A percentile compares a stretch with the other conserved stretches of the same genome.
Conservation (phyloP, 2,797 vertebrate species). For the Gephyroberyx darwinii region DNA sequence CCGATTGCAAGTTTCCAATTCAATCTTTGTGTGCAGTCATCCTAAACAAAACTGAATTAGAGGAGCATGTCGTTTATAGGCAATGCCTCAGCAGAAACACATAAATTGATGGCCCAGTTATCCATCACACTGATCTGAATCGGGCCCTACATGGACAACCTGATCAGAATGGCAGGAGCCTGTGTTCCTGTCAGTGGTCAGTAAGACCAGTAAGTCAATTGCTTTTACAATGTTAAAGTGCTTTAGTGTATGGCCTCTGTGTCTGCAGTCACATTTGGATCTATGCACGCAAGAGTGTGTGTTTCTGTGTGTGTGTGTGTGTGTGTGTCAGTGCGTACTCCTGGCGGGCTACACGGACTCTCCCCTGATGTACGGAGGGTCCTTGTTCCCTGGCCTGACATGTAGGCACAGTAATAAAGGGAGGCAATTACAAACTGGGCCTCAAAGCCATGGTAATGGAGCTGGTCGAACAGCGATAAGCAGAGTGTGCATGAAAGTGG, state of each 20-base stretch:
- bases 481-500: slow-evolving; percentile 73
- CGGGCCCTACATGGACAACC: slow-evolving; percentile 27
- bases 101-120: too few species aligned
- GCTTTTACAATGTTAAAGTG: slow-evolving; percentile 43
- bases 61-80: too few species aligned
- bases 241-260: slow-evolving; percentile 25
- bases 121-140: slow-evolving; percentile 12
- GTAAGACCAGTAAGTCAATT: slow-evolving; percentile 43
- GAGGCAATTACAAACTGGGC: slow-evolving; percentile 77
- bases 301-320: neutral
- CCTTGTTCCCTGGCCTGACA: slow-evolving; percentile 71
- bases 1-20: too few species aligned
- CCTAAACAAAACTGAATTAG: too few species aligned
- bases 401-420: slow-evolving; percentile 75
- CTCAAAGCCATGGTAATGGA: slow-evolving; percentile 75
- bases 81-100: too few species aligned
- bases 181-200: neutral
- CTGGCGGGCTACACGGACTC: slow-evolving; percentile 36
- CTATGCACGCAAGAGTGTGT: too few species aligned
- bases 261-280: neutral
- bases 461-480: slow-evolving; percentile 76
- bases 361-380: slow-evolving; percentile 46
- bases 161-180: too few species aligned
- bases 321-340: slow-evolving; percentile 15
- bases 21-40: too few species aligned